Base-by-base conservation (phyloP, 2,888 invertebrate species). In the Cremastobaeus sp. region DNA sequence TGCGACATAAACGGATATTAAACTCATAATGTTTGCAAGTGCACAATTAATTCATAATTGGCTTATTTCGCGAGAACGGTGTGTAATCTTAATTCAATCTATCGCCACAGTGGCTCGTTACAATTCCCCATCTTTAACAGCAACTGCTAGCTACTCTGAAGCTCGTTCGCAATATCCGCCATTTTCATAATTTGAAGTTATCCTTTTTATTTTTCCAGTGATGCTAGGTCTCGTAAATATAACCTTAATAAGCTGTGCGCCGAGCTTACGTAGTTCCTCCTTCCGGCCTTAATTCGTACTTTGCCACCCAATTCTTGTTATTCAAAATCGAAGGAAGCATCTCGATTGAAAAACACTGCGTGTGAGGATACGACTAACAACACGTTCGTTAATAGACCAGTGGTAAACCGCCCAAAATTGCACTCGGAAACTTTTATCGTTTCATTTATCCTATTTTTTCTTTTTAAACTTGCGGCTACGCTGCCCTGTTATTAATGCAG, bases 11-110 rank as follows among this genome's bases (percentile, higher is more conserved):
- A 85, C 84, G 82, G 84, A 83, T 86, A 84, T 85, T 86, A 84
- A 86, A 85, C 79, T 79, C 83, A 81, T 83, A 83, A 84, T 80
- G 83, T 83, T 84, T 85, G 84, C 80, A 83, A 79, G 78, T 59
- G 77, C 72, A 80, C 83, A 87, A 87, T 87, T 87, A 86, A 87
- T 86, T 86, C 82, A 84, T 86, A 86, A 87, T 87, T 86, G 86
- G 85, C 85, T 83, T 84, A 85, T 85, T 85, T 82, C 75, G 81
- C 83, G 79, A 81, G 80, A 83, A 82, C 81, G 75, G 79, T 77
- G 76, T 79, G 79, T 83, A 86, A 87, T 87, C 87, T 87, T 86
- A 86, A 86, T 87, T 87, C 84, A 86, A 87, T 87, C 86, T 86
- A 86, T 85, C 84, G 85, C 85, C 83, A 79, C 78, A 81, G 81